Base-by-base conservation (phyloP, 1,140 invertebrate species). In the Temnothorax curvispinosus region DNA sequence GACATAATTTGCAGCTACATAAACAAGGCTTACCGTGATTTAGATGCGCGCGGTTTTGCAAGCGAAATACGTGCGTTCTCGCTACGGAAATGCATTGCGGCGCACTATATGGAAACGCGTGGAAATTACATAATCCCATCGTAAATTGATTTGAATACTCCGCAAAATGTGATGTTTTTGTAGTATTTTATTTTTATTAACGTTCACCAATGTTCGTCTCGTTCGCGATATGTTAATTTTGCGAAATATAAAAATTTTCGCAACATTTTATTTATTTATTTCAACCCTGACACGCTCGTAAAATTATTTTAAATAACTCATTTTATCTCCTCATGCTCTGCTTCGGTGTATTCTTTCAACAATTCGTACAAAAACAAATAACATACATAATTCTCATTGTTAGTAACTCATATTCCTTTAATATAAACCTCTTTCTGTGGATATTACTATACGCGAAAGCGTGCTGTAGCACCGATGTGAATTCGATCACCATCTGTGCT, bases 1-100 rank as follows among this genome's bases (percentile, higher is more conserved):
- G 93, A 92, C 92, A 90, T 91, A 92, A 93, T 92, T 93, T 89
- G 92, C 89, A 93, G 92, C 89, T 91, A 91, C 90, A 93, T 94
- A 94, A 94, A 92, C 92, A 93, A 90, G 89, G 89, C 89, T 90
- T 89, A 90, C 78, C 50, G 90, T 94, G 93, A 94, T 94, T 93
- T 93, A 94, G 89, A 84, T 89, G 89, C 58, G 64, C 85, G 88
- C 69, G 91, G 89, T 88, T 91, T 87, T 90, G 86, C 88, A 88
- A 92, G 88, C 89, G 77, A 71, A 38, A 75, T 78, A 58, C 60
- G 56, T 58, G 56, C 67, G 56, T 76, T 69, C 64, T 35, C 76
- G 75, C 65, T 65, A 47, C 41, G 67, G 41, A 72, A 82, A 82
- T 67, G 52, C 35, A 71, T 44, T 56, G 65, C 65, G 38, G 21